These are phyloP conservation scores for Phorcus lineatus DNA, from an alignment of 2,888 invertebrate genomes.

Conservation along the genomic window DNA sequence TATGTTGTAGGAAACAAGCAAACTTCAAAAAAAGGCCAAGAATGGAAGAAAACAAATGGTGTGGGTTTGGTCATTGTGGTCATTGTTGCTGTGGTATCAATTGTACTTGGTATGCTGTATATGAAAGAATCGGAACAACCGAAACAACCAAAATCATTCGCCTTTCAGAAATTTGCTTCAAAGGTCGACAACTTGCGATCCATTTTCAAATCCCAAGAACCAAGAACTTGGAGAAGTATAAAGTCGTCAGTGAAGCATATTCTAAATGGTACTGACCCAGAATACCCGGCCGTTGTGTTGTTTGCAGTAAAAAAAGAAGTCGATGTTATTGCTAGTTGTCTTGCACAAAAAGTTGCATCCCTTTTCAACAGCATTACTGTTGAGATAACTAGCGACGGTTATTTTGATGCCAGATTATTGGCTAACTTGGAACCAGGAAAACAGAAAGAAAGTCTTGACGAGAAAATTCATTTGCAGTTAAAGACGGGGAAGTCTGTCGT, in stretches of 20 bases:
- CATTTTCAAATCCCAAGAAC: slow-evolving; percentile 48
- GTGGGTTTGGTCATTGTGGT: not conserved
- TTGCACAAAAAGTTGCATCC: slow-evolving; percentile 50
- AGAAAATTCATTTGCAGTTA: slow-evolving; percentile 46
- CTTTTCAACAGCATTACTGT: slow-evolving; percentile 35
- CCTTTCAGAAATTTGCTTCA: slow-evolving; percentile 25
- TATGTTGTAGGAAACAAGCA: not conserved
- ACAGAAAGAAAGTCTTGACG: slow-evolving; percentile 48
- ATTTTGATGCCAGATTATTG: slow-evolving; percentile 40
- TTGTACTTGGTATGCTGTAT: not conserved
- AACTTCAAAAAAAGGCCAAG: too few relatives aligned
- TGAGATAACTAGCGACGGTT: slow-evolving; percentile 21
- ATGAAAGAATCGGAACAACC: not conserved
- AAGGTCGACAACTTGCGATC: slow-evolving; percentile 40
- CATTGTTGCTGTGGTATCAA: too few relatives aligned
- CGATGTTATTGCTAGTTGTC: slow-evolving; percentile 40
- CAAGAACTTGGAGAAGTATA: slow-evolving; percentile 55
- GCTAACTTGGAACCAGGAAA: slow-evolving; percentile 41
- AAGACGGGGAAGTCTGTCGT: slow-evolving; percentile 50
- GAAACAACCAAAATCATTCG: not conserved
- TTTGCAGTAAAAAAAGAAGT: slow-evolving; percentile 47
- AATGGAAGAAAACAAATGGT: too few relatives aligned
- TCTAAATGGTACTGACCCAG: slow-evolving; percentile 43
- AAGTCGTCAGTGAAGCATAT: slow-evolving; percentile 48
- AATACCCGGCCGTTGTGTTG: slow-evolving; percentile 59